These are phyloP conservation scores for Apteryx mantelli DNA, from an alignment of 2,113 vertebrate genomes.

Conservation along the genomic window DNA sequence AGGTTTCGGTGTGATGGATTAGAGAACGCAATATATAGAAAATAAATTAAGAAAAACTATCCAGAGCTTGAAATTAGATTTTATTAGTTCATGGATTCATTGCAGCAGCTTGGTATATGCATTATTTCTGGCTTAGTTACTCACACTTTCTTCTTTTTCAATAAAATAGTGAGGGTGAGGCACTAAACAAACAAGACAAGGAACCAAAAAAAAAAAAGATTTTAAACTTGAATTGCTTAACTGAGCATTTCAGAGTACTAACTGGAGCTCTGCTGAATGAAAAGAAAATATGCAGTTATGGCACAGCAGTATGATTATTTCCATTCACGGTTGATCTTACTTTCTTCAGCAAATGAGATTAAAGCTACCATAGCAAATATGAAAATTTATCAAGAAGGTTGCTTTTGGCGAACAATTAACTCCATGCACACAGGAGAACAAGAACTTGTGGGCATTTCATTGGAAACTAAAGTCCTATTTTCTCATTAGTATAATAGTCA, in stretches of 20 bases:
- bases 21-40: not conserved
- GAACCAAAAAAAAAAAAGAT: not conserved
- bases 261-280: not conserved
- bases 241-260: not conserved
- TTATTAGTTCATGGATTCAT: not conserved
- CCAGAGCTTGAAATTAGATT: not conserved
- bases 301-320: not conserved
- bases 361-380: not conserved
- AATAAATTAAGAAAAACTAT: not conserved
- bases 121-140: constrained; percentile 1
- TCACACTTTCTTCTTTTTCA: not conserved
- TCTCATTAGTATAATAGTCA: fast-evolving
- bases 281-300: not conserved
- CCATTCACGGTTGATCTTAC: constrained; percentile 37
- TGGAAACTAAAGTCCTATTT: not conserved
- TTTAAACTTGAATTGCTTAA: not conserved
- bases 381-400: not conserved
- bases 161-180: constrained; percentile 1
- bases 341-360: constrained; percentile 19
- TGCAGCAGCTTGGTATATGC: not conserved
- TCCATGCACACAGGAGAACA: not conserved
- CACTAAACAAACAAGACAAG: constrained; percentile 1
- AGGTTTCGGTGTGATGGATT: not conserved
- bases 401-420: constrained; percentile 7
- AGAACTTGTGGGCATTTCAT: not conserved